Evolutionary conservation across 1,140 invertebrate genomes (phyloP), one percentile per base, ranked within the genome.

Genomic region (Papilio helenus): DNA sequence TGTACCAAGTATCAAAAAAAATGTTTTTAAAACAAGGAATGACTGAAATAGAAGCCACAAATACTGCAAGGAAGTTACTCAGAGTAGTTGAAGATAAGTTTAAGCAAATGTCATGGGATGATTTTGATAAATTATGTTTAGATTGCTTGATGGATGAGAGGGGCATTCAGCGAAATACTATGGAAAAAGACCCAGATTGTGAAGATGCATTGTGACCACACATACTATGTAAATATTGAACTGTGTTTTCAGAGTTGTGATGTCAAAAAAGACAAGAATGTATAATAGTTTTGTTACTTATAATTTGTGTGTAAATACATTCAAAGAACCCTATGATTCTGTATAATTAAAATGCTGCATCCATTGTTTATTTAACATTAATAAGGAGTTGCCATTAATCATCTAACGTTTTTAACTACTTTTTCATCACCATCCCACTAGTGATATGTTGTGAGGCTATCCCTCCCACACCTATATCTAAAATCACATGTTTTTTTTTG

Each of bases 91-190:
- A 92, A 79, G 87, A 91, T n/a, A 93, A 94, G 76, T 89, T 94
- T 77, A 83, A 88, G 44, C 89, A 89, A 81, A 82, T 94, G 73
- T 94, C 93, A 46, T 93, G 88, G 92, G 92, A 94, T 84, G 93
- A 94, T 80, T 86, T 94, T 80, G 91, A 94, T 16, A 86, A 87
- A 72, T 79, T 93, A 29, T 83, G 83, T 39, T 61, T 80, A 29
- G 87, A 90, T 74, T 90, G 87, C 58, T 73, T 93, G 44, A 23
- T 87, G 49, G 84, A 89, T 58, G 88, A 90, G 74, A 80, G 65
- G n/a, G 86, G 88, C 1, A 65, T 87, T 81, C 81, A 71, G 10
- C 79, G 81, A 74, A 29, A 80, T 55, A 61, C 58, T 1, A 49
- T 79, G 3, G 84, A 86, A 8, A 80, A 84, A 7, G 85, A 88